phyloP scores from a whole-genome alignment of 2,888 invertebrate species.

The Lacanobia wlatinum region DNA sequence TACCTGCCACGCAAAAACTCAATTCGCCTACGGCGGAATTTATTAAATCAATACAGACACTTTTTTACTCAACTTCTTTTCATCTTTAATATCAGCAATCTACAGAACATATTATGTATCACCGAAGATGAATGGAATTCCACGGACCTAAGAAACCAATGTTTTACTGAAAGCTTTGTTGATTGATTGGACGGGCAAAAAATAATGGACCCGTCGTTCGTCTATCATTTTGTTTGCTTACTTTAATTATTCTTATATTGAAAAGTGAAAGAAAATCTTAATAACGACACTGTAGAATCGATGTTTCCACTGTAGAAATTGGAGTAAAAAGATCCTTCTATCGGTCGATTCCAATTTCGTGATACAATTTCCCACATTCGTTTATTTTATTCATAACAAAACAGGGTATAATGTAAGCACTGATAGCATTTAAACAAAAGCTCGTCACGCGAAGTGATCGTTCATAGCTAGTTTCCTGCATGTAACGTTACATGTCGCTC shows the following conservation, averaged over 20 bases:
- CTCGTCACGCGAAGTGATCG: constrained; percentile 48
- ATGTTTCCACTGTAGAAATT: not conserved
- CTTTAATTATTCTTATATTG: constrained; percentile 9
- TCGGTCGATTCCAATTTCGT: not conserved
- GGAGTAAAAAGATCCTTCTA: no score
- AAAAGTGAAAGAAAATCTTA: constrained; percentile 21
- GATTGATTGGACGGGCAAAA: constrained; percentile 23
- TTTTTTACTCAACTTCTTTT: constrained; percentile 13
- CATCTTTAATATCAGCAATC: constrained; percentile 13
- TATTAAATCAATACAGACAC: constrained; percentile 1
- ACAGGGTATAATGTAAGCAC: constrained; percentile 14
- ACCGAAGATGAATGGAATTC: constrained; percentile 24
- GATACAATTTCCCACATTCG: constrained; percentile 1
- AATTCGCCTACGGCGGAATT: constrained; percentile 19
- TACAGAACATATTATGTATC: constrained; percentile 21
- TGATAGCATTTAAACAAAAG: constrained; percentile 51
- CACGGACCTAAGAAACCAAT: constrained; percentile 22
- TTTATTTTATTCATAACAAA: constrained; percentile 16
- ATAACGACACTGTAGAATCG: not conserved
- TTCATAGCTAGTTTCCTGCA: constrained; percentile 39
- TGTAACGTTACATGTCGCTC: constrained; percentile 5
- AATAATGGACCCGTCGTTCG: constrained; percentile 34
- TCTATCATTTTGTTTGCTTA: constrained; percentile 32
- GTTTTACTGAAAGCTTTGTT: constrained; percentile 37
- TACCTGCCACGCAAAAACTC: constrained; percentile 7